Evolutionary conservation across 2,113 vertebrate genomes (phyloP).

Genomic region (Gopherus flavomarginatus): DNA sequence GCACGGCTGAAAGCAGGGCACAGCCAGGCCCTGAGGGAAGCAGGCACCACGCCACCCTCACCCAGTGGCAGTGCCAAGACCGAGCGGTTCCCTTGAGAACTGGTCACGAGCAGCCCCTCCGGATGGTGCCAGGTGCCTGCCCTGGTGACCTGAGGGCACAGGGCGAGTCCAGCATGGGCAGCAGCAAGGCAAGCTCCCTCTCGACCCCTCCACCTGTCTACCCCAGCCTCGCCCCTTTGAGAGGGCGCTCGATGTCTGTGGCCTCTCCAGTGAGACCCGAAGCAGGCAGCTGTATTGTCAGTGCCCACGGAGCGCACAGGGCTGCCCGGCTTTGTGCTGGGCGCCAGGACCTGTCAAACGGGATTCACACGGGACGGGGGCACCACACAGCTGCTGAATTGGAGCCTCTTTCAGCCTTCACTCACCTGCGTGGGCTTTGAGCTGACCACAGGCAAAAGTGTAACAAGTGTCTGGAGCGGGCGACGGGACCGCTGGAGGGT

Average conservation of each 20-base stretch:
- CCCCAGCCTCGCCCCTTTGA: neutral
- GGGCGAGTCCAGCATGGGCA: too few species aligned
- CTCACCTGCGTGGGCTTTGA: neutral
- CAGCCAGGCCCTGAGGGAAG: neutral
- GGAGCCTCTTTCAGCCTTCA: neutral
- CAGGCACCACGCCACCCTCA: neutral
- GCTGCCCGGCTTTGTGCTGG: neutral
- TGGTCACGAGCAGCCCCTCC: neutral
- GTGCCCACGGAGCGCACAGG: too few species aligned
- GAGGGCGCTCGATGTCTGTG: neutral
- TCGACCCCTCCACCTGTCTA: too few species aligned
- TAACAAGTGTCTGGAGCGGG: neutral
- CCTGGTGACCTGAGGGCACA: neutral
- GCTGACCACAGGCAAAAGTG: neutral
- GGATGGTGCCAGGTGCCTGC: neutral
- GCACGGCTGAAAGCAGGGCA: constrained; percentile 36
- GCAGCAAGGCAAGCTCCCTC: neutral
- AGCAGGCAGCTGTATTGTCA: neutral
- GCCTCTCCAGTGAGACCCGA: neutral
- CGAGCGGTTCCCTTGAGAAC: neutral
- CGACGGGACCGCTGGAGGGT: neutral
- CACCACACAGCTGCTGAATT: neutral
- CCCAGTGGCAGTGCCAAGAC: too few species aligned
- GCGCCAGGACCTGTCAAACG: neutral
- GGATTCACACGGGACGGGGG: neutral